Evolutionary conservation across 1,140 invertebrate species (phyloP).

Genomic region (Nasonia giraulti): DNA sequence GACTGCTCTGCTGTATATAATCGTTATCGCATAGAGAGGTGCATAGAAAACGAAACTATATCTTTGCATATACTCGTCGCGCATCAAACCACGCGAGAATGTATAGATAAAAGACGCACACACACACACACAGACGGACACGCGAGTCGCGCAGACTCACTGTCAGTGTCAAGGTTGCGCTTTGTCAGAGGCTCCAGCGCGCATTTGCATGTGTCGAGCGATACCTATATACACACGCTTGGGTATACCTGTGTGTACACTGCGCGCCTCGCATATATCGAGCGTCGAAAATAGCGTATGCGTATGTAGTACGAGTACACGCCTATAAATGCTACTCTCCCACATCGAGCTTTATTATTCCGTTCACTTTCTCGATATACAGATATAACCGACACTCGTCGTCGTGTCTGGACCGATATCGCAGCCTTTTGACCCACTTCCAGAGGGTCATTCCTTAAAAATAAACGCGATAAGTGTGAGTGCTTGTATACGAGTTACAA

Average conservation of each 20-base stretch:
- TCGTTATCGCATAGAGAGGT: too few relatives aligned
- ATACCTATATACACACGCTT: too few relatives aligned
- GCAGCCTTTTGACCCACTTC: conserved; percentile 35
- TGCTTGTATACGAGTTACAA: background rate
- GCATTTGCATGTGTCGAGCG: background rate
- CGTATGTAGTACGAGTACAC: background rate
- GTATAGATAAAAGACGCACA: background rate
- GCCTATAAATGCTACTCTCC: background rate
- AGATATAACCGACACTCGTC: too few relatives aligned
- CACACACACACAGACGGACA: too few relatives aligned
- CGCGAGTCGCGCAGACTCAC: background rate
- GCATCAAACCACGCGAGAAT: background rate
- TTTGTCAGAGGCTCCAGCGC: background rate
- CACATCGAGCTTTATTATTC: background rate
- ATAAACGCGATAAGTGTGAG: background rate
- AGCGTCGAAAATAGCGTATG: background rate
- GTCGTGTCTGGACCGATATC: background rate
- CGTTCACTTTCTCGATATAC: too few relatives aligned
- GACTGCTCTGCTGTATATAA: too few relatives aligned
- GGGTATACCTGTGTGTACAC: background rate
- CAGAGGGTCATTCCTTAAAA: background rate
- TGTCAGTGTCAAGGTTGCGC: conserved; percentile 9
- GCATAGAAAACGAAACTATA: background rate
- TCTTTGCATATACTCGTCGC: background rate
- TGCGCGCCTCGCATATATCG: background rate